Base-by-base conservation (phyloP, 2,888 invertebrate species). In the Miltochrista miniata region DNA sequence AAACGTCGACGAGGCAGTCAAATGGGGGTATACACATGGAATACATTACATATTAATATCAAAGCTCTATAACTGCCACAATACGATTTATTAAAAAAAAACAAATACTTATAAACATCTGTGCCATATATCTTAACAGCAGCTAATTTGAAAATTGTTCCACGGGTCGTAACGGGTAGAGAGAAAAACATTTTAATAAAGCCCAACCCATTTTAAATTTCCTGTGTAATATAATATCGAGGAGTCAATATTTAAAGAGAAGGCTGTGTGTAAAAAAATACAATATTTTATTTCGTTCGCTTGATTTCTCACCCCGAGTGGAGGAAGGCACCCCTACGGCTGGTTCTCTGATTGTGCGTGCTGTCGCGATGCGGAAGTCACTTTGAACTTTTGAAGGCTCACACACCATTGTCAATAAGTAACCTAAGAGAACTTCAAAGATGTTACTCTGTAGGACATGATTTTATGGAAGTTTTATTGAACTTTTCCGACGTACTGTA, bases 351-450 rank as follows among this genome's bases (percentile, higher is more conserved):
- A 79, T 78, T 77, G 76, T 76, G 76, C 79, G 73, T 76, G 73
- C 68, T 64, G 64, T 63, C 59, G 64, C 52, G 50, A 54, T 51
- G 62, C 61, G 66, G 69, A 74, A 74, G 68, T 76, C 70, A 73
- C 79, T 85, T 85, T 82, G 79, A n/a, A n/a, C 72, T 79, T 85
- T 85, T 82, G 18, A 84, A 71, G 76, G 68, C 63, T 61, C 66
- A 57, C 61, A 66, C 59, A 66, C 68, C 64, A 74, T 74, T 74
- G 78, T 74, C 74, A 72, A 70, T 72, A 72, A 68, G 64, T 62
- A 64, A 72, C 58, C 51, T 45, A 61, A 51, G 53, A 56, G 50
- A 64, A 70, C 60, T 74, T 79, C 76, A 76, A 79, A 78, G 74
- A 64, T 58, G 59, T 61, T 49, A 5, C 24, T 54, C 44, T 29